These are phyloP conservation scores for Neuroterus valhalla DNA, from an alignment of 1,140 invertebrate genomes.

Conservation along the genomic window DNA sequence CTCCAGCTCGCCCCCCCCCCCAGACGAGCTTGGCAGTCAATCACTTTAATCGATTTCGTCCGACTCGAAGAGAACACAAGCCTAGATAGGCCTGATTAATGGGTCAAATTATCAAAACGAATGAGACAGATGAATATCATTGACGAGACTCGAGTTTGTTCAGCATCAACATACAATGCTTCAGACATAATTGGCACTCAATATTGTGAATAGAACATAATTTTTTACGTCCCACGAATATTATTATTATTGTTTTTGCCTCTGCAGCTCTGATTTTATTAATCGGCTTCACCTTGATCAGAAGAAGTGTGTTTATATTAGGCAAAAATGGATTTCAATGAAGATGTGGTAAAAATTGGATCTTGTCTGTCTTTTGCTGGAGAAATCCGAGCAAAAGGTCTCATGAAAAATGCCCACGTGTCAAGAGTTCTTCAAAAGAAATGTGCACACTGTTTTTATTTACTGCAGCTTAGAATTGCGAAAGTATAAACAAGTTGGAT, in stretches of 20 bases:
- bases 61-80: slow-evolving; percentile 24
- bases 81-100: slow-evolving; percentile 30
- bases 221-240: not conserved
- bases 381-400: too few species aligned
- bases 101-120: slow-evolving; percentile 30
- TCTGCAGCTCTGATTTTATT: not conserved
- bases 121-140: slow-evolving; percentile 25
- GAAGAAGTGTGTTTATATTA: too few species aligned
- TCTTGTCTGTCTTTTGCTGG: too few species aligned
- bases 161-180: slow-evolving; percentile 9
- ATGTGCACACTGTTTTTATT: too few species aligned
- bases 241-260: not conserved
- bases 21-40: slow-evolving; percentile 23
- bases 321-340: too few species aligned
- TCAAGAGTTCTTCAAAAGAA: too few species aligned
- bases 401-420: too few species aligned
- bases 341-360: too few species aligned
- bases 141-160: not conserved
- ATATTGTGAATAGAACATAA: not conserved
- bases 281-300: too few species aligned
- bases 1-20: slow-evolving; percentile 1
- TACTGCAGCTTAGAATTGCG: too few species aligned
- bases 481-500: too few species aligned
- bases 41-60: slow-evolving; percentile 31
- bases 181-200: slow-evolving; percentile 9